These are phyloP conservation scores for Excalfactoria chinensis DNA, from an alignment of 2,113 vertebrate species.

Conservation along the genomic window DNA sequence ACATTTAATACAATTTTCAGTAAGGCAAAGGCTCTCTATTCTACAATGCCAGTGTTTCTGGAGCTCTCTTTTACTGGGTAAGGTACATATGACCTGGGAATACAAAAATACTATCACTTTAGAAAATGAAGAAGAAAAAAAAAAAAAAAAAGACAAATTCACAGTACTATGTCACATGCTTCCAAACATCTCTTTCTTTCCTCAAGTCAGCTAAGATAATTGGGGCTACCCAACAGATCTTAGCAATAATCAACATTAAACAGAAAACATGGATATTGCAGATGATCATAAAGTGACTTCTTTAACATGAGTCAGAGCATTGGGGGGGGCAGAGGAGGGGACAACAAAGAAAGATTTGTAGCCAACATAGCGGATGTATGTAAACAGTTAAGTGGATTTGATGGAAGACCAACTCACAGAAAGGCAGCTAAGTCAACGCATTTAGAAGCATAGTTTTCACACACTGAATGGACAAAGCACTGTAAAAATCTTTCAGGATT, in stretches of 20 bases:
- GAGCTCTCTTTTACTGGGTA: background rate
- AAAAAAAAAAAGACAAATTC: background rate
- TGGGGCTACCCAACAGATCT: background rate
- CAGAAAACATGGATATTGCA: background rate
- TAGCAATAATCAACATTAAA: background rate
- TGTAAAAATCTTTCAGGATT: background rate
- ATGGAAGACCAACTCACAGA: background rate
- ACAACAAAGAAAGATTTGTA: background rate
- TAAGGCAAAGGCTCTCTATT: background rate
- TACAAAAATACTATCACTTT: background rate
- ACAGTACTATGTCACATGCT: background rate
- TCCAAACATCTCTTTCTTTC: background rate
- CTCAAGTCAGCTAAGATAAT: background rate
- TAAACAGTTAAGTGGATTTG: background rate
- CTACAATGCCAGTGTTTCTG: background rate
- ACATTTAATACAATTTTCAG: background rate
- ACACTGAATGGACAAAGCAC: background rate
- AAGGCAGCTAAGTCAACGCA: background rate
- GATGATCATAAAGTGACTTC: background rate
- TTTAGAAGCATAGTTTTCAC: background rate
- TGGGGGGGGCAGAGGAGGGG: no score
- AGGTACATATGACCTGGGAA: background rate
- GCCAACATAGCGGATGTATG: background rate
- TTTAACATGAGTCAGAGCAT: background rate
- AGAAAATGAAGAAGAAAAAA: background rate